These are phyloP conservation scores for Leptonema lineaticorne DNA, from an alignment of 1,140 invertebrate genomes.

Conservation along the genomic window DNA sequence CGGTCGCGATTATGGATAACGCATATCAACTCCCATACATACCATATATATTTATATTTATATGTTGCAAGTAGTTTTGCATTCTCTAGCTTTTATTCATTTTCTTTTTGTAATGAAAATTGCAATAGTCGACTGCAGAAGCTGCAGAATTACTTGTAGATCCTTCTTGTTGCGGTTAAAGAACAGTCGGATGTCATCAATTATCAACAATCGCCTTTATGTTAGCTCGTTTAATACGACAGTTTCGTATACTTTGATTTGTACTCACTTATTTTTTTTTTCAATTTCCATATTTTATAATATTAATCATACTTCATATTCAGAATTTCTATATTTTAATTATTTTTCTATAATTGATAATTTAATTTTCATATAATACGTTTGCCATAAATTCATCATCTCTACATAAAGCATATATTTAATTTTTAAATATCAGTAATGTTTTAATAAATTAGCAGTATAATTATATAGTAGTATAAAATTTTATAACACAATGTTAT, in stretches of 20 bases:
- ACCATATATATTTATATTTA: not conserved
- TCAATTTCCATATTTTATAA: not conserved
- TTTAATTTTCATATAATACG: too few species aligned
- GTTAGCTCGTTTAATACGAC: not conserved
- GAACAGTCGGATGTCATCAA: conserved; percentile 5
- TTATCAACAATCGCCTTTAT: conserved; percentile 9
- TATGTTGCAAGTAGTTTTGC: not conserved
- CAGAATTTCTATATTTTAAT: too few species aligned
- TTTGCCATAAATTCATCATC: too few species aligned
- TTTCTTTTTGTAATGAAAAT: not conserved
- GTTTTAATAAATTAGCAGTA: too few species aligned
- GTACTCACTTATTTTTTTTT: not conserved
- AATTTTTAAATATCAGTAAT: too few species aligned
- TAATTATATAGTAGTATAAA: too few species aligned
- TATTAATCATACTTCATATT: too few species aligned
- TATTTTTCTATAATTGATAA: too few species aligned
- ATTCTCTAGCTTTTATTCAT: not conserved
- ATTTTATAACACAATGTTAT: too few species aligned
- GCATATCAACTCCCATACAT: too few species aligned
- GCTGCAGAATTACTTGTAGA: not conserved
- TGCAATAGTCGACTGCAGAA: not conserved
- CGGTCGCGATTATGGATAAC: conserved; percentile 1
- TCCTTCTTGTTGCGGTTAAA: not conserved
- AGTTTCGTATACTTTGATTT: not conserved
- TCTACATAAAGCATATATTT: too few species aligned